phyloP scores from a whole-genome alignment of 1,140 invertebrate genomes.

The Aphidius ervi region DNA sequence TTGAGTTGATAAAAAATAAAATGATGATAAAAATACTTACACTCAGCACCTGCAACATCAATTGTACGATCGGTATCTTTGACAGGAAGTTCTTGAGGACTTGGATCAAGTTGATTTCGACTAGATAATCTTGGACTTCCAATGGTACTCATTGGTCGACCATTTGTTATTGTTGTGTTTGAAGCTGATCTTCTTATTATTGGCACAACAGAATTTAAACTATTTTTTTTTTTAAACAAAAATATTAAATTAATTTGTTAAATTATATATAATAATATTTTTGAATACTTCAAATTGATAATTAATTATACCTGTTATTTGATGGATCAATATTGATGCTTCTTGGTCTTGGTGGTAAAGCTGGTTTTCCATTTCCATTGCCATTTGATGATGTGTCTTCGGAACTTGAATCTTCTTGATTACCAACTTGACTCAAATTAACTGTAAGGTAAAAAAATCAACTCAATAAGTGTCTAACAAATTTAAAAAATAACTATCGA shows the following conservation, averaged over 20 bases:
- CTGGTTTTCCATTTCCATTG: slow-evolving; percentile 54
- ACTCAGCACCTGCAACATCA: slow-evolving; percentile 50
- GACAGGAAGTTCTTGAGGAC: slow-evolving; percentile 49
- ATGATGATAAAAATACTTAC: slow-evolving; percentile 37
- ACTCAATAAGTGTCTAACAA: too few relatives aligned
- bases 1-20: slow-evolving; percentile 3
- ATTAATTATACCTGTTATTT: slow-evolving; percentile 26
- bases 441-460: slow-evolving; percentile 41
- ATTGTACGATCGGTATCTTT: slow-evolving; percentile 49
- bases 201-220: slow-evolving; percentile 35
- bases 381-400: slow-evolving; percentile 59
- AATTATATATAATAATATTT: slow-evolving; percentile 10
- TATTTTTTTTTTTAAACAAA: slow-evolving; percentile 19
- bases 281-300: neutral
- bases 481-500: too few relatives aligned
- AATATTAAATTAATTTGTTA: slow-evolving; percentile 21
- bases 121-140: slow-evolving; percentile 33
- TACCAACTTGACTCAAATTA: slow-evolving; percentile 61
- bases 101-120: slow-evolving; percentile 47
- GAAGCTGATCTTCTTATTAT: slow-evolving; percentile 40
- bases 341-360: slow-evolving; percentile 59
- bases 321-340: slow-evolving; percentile 49
- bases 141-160: slow-evolving; percentile 29
- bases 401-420: slow-evolving; percentile 73
- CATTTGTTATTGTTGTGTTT: slow-evolving; percentile 39